These are phyloP conservation scores for Agrilus mali DNA, from an alignment of 2,888 invertebrate genomes.

Conservation along the genomic window DNA sequence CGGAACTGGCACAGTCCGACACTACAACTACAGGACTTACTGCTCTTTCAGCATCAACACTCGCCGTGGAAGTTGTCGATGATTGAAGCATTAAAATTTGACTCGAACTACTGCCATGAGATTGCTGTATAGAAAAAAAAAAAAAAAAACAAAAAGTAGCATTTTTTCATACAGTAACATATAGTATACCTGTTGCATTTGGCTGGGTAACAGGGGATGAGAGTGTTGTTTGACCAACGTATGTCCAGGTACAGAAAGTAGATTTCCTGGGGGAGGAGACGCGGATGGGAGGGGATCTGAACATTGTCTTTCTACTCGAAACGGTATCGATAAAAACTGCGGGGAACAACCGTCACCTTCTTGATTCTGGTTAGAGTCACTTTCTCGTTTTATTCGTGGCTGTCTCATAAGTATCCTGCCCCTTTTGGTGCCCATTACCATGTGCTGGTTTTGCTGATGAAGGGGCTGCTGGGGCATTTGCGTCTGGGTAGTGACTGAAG, in stretches of 20 bases:
- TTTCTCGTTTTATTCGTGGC: slow-evolving; percentile 52
- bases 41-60: slow-evolving; percentile 22
- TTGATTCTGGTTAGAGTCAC: slow-evolving; percentile 37
- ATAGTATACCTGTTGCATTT: slow-evolving; percentile 28
- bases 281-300: slow-evolving; percentile 46
- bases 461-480: slow-evolving; percentile 18
- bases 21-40: slow-evolving; percentile 32
- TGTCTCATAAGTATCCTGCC: slow-evolving; percentile 54
- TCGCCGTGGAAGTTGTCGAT: slow-evolving; percentile 6
- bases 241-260: slow-evolving; percentile 44
- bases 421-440: slow-evolving; percentile 43
- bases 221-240: slow-evolving; percentile 53
- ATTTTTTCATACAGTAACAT: slow-evolving; percentile 2
- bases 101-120: not conserved
- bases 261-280: slow-evolving; percentile 37
- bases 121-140: slow-evolving; percentile 1
- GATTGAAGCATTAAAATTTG: too few species aligned
- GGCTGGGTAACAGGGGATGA: slow-evolving; percentile 49
- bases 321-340: slow-evolving; percentile 36
- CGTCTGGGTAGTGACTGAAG: slow-evolving; percentile 21
- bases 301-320: slow-evolving; percentile 44
- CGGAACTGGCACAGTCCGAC: slow-evolving; percentile 27
- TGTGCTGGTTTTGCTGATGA: slow-evolving; percentile 19
- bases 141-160: not conserved
- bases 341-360: slow-evolving; percentile 30